These are phyloP conservation scores for Baryphthengus martii DNA, from an alignment of 2,113 vertebrate genomes.

Conservation along the genomic window DNA sequence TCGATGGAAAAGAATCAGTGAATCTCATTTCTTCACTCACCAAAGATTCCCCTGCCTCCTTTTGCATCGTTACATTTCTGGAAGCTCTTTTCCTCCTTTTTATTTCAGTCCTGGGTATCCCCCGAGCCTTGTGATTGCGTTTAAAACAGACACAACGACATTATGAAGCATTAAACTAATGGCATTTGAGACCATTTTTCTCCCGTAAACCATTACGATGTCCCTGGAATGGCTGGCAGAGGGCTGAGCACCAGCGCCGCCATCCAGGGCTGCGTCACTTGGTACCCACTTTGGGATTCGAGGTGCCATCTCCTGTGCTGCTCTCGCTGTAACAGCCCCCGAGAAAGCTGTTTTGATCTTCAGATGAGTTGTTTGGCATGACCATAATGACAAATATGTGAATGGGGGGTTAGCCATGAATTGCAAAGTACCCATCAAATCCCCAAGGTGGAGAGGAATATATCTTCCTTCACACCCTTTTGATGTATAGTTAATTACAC, in stretches of 20 bases:
- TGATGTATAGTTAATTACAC: slow-evolving; percentile 59
- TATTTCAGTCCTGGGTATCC: slow-evolving; percentile 45
- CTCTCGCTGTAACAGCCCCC: not conserved
- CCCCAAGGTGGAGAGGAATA: slow-evolving; percentile 28
- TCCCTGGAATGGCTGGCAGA: not conserved
- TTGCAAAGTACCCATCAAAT: slow-evolving; percentile 41
- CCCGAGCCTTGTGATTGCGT: slow-evolving; percentile 48
- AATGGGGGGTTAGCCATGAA: slow-evolving; percentile 41
- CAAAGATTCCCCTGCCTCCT: slow-evolving; percentile 1
- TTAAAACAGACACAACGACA: slow-evolving; percentile 59
- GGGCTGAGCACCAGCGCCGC: not conserved
- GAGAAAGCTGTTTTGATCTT: slow-evolving; percentile 53
- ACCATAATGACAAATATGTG: slow-evolving; percentile 32
- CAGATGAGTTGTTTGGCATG: slow-evolving; percentile 24
- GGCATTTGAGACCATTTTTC: slow-evolving; percentile 60
- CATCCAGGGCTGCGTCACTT: not conserved
- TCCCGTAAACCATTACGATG: slow-evolving; percentile 41
- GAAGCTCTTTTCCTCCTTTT: slow-evolving; percentile 20
- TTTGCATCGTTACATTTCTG: not conserved
- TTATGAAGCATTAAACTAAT: slow-evolving; percentile 71
- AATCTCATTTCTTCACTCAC: not conserved
- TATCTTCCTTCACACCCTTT: slow-evolving; percentile 58
- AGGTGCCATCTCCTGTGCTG: slow-evolving; percentile 6
- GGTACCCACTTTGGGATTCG: not conserved
- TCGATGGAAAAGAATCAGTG: not conserved